Percentiles rank a stretch among this genome's conserved stretches.
These are phyloP conservation scores for Antennarius maculatus DNA, from an alignment of 2,797 vertebrate genomes.

Conservation along the genomic window DNA sequence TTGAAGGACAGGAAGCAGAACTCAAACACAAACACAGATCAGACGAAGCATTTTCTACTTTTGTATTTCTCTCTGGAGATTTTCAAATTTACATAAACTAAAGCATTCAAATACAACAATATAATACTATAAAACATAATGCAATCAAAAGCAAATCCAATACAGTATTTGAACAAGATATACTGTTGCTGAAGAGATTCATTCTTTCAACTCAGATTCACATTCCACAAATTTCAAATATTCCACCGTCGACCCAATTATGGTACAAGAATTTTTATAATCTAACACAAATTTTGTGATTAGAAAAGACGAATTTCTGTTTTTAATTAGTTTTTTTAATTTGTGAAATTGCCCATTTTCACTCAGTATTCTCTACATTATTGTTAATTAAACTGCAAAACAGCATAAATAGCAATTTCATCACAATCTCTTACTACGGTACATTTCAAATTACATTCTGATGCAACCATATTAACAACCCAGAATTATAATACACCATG, in stretches of 20 bases:
- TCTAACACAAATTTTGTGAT: too few species aligned
- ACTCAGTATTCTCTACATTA: not conserved
- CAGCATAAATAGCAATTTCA: not conserved
- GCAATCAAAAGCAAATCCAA: constrained; percentile 1
- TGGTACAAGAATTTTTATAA: too few species aligned
- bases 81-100: not conserved
- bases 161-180: too few species aligned
- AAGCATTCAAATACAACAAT: constrained; percentile 1
- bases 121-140: not conserved
- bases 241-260: too few species aligned
- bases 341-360: not conserved
- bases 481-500: too few species aligned
- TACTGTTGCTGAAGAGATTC: not conserved
- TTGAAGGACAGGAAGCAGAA: constrained; percentile 37
- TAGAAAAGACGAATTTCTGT: too few species aligned
- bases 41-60: constrained; percentile 2
- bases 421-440: not conserved
- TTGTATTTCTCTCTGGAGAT: not conserved
- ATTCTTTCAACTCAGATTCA: constrained; percentile 7
- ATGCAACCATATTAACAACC: not conserved
- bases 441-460: not conserved
- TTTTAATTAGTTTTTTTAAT: too few species aligned
- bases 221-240: not conserved
- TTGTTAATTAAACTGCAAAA: not conserved
- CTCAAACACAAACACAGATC: constrained; percentile 2